Evolutionary conservation across 2,113 vertebrate species (phyloP), one percentile per base, ranked within the genome.

Genomic region (Lota lota): DNA sequence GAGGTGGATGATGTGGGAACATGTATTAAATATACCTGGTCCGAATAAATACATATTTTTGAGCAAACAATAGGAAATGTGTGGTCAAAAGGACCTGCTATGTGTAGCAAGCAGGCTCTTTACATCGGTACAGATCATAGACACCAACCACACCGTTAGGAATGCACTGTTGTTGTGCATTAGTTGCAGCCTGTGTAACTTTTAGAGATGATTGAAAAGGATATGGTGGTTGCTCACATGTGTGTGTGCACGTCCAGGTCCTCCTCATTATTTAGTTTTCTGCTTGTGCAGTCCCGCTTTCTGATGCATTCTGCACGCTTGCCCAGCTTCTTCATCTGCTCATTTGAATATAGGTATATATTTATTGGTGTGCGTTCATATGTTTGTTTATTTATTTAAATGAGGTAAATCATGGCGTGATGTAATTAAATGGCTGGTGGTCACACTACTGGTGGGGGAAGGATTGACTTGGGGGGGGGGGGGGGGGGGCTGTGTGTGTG

Each of bases 371-470:
- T 87, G 79, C 83, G 90, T 78, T 85, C 76, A 67, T 88, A 83
- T 87, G 63, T 79, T 80, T 80, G 77, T 90, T 90, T 90, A 87
- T 89, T 89, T 90, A 88, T 90, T 89, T 86, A 87, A 89, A 85
- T 89, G 80, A 88, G 84, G 75, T 73, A 84, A 90, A 89, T 92
- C 80, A 77, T 81, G 86, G 76, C 80, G 88, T 87, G 85, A 72
- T 92, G 81, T 92, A 92, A 92, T 92, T 92, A 92, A 92, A 90
- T 88, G 88, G 88, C 83, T 89, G 85, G 86, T 84, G 88, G 88
- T 88, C 89, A 89, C 87, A 88, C 89, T 88, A 89, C 75, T 90
- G 88, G 87, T 86, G 86, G 75, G 40, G 86, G 86, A 89, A 89
- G 89, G 87, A 89, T 90, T 89, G 87, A 82, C 73, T 83, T 78